Conservation (phyloP, 2,113 vertebrate species). For the Geococcyx californianus region DNA sequence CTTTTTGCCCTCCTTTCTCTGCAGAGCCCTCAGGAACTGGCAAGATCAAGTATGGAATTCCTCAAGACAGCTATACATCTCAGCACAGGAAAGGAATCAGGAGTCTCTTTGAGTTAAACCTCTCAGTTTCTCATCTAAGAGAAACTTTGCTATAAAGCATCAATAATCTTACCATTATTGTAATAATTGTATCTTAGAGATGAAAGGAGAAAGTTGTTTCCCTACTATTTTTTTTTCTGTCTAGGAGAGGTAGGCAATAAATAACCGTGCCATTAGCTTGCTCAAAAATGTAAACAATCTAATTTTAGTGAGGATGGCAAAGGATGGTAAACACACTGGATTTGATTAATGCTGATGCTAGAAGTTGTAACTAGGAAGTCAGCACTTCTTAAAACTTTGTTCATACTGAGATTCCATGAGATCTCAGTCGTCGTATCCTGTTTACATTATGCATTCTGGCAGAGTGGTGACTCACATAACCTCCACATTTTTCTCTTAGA, state of each 20-base stretch:
- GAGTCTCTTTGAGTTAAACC: background rate
- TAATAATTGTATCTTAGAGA: background rate
- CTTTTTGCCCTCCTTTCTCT: background rate
- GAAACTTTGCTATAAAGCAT: background rate
- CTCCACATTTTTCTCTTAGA: background rate
- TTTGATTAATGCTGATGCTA: conserved; percentile 36
- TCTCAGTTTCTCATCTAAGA: background rate
- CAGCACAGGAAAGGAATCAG: background rate
- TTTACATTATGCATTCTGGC: conserved; percentile 13
- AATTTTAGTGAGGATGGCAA: conserved; percentile 18
- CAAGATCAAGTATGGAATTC: background rate
- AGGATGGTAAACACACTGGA: background rate
- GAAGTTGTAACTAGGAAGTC: conserved; percentile 43
- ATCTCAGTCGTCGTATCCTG: background rate
- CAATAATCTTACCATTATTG: background rate
- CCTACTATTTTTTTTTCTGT: background rate
- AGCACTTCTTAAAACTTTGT: conserved; percentile 35
- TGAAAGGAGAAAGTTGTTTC: background rate
- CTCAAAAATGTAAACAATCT: conserved; percentile 26
- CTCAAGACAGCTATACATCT: background rate
- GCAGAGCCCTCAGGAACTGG: background rate
- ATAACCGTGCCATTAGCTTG: background rate
- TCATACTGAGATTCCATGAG: background rate
- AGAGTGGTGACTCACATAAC: background rate
- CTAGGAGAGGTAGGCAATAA: background rate